Evolutionary conservation across 1,140 invertebrate species (phyloP), one percentile per base, ranked within the genome.

Genomic region (Eumaeus atala): DNA sequence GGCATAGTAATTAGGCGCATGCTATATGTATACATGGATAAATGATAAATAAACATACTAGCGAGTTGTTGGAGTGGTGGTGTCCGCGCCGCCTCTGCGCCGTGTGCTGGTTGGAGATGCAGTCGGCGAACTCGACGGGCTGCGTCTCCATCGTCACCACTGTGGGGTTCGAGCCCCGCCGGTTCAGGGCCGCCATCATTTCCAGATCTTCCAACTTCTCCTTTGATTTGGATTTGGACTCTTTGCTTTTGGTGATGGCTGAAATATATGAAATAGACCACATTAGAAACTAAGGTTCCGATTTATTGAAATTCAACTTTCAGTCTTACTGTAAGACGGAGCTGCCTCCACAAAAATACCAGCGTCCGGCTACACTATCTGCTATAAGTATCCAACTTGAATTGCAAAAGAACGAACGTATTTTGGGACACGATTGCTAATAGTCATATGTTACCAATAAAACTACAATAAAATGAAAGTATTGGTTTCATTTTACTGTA

Each of bases 221-320:
- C 14, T 44, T 44, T 9, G 40, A 44, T 9, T 44, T 84, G 8
- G 21, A 28, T 69, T 88, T 84, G 8, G 79, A 77, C 18, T 86
- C 73, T 59, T 85, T 87, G 28, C 69, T 76, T 58, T 87, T 87
- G 48, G 87, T 88, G 56, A 88, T 88, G 12, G 80, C 87, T 87
- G 75, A 21, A 67, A 76, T 57, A 28, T 28, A 28, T 2, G 6
- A n/a, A n/a, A n/a, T n/a, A n/a, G n/a, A n/a, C n/a, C n/a, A n/a
- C n/a, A n/a, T n/a, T n/a, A n/a, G n/a, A n/a, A n/a, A n/a, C n/a
- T n/a, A n/a, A n/a, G n/a, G n/a, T n/a, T n/a, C n/a, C n/a, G n/a
- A n/a, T n/a, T n/a, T n/a, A n/a, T n/a, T n/a, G n/a, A n/a, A n/a
- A n/a, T n/a, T n/a, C n/a, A 28, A 28, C 2, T 28, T 28, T 28